Base-by-base conservation (phyloP, 2,797 vertebrate species). In the Furcifer pardalis region DNA sequence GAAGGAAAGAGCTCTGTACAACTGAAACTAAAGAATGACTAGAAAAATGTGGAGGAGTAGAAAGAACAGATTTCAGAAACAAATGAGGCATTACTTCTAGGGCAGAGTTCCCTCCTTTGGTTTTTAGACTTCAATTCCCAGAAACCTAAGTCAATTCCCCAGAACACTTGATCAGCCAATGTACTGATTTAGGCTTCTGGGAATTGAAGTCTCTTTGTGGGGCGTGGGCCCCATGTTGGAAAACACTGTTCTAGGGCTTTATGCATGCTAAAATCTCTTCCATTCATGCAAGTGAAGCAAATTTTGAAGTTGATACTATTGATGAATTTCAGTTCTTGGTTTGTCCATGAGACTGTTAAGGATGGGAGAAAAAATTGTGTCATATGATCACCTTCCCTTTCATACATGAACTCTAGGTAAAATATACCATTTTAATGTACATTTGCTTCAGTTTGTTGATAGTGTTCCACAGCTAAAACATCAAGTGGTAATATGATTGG, bases 201-300 rank as follows among this genome's bases (percentile, higher is more conserved):
- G n/a, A n/a, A n/a, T n/a, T n/a, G n/a, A n/a, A n/a, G n/a, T n/a
- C n/a, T n/a, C n/a, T n/a, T n/a, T n/a, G n/a, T n/a, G n/a, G n/a
- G n/a, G n/a, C n/a, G n/a, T n/a, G n/a, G n/a, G n/a, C n/a, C n/a
- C n/a, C n/a, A n/a, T n/a, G n/a, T n/a, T n/a, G n/a, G n/a, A n/a
- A n/a, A n/a, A n/a, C n/a, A n/a, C n/a, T n/a, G n/a, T n/a, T n/a
- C n/a, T n/a, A n/a, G n/a, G n/a, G n/a, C n/a, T n/a, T n/a, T 25
- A 15, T 66, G 91, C 91, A 89, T 89, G 74, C 91, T 92, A 91
- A 95, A 93, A 93, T 83, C 81, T 88, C 94, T 89, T 81, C 96
- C 86, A 96, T 94, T 95, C 92, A 95, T 95, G 89, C 89, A 96
- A 95, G 94, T 78, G 21, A 56, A 93, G 93, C 94, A 94, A 95